These are phyloP conservation scores for Pinna nobilis DNA, from an alignment of 1,140 invertebrate species.

Conservation along the genomic window DNA sequence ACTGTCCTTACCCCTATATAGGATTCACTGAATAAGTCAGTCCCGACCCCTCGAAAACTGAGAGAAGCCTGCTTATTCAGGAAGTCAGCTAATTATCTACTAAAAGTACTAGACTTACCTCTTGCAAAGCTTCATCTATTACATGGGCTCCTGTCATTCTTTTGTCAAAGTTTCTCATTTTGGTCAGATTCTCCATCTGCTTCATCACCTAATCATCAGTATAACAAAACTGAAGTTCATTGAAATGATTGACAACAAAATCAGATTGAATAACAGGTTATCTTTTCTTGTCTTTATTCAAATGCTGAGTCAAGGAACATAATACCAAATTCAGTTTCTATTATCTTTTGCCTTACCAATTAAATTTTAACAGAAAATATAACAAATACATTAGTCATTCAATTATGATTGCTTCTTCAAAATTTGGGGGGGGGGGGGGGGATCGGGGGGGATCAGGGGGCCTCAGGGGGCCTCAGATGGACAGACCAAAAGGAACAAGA, in stretches of 20 bases:
- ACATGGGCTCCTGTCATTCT: slow-evolving; percentile 81
- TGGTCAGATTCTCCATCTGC: slow-evolving; percentile 55
- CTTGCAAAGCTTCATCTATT: slow-evolving; percentile 84
- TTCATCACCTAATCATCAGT: slow-evolving; percentile 48
- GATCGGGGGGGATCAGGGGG: no score
- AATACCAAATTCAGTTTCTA: no score
- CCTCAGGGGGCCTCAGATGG: no score
- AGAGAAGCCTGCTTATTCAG: background rate
- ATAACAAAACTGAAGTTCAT: background rate
- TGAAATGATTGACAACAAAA: background rate
- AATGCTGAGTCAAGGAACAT: background rate
- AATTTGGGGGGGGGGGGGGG: no score
- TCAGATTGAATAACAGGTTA: background rate
- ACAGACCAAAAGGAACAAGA: no score
- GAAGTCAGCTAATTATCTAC: background rate
- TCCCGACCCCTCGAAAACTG: background rate
- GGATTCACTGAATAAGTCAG: background rate
- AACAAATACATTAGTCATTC: no score
- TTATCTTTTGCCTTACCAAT: no score
- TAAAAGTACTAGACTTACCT: slow-evolving; percentile 65
- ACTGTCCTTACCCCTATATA: background rate
- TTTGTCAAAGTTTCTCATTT: slow-evolving; percentile 69
- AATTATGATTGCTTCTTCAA: no score
- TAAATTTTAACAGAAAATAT: no score
- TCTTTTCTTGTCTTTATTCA: background rate